Evolutionary conservation across 2,113 vertebrate species (phyloP).

Genomic region (Tretioscincus oriximinensis): DNA sequence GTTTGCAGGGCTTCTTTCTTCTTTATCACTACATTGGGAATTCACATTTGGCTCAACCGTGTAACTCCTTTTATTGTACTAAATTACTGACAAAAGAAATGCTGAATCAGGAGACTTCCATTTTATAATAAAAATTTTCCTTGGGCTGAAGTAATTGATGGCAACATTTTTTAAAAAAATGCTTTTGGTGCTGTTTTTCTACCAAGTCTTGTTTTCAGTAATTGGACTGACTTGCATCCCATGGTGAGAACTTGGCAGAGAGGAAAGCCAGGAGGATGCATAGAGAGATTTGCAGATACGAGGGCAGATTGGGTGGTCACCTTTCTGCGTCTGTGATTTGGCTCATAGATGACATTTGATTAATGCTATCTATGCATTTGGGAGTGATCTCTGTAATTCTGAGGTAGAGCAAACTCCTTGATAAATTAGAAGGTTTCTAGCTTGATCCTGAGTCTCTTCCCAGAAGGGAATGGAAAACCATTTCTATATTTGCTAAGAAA

Average conservation of each 20-base stretch:
- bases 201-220: constrained; percentile 47
- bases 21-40: constrained; percentile 17
- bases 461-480: too few relatives aligned
- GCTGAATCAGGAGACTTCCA: constrained; percentile 48
- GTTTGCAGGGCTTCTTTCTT: constrained; percentile 11
- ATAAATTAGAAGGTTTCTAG: too few relatives aligned
- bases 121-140: constrained; percentile 41
- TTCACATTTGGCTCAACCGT: constrained; percentile 14
- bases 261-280: constrained; percentile 37
- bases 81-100: constrained; percentile 29
- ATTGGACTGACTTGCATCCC: constrained; percentile 51
- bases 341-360: constrained; percentile 40
- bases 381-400: too few relatives aligned
- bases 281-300: constrained; percentile 56
- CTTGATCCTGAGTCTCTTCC: too few relatives aligned
- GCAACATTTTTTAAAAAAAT: constrained; percentile 15
- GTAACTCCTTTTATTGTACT: neutral
- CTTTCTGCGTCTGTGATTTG: constrained; percentile 49
- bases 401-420: too few relatives aligned
- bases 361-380: neutral
- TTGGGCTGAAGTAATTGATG: constrained; percentile 53
- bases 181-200: constrained; percentile 43
- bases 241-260: constrained; percentile 53
- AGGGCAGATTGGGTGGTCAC: constrained; percentile 53
- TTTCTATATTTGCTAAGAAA: too few relatives aligned